Evolutionary conservation across 2,113 vertebrate species (phyloP), one percentile per base, ranked within the genome.

Genomic region (Brachyhypopomus gauderio): DNA sequence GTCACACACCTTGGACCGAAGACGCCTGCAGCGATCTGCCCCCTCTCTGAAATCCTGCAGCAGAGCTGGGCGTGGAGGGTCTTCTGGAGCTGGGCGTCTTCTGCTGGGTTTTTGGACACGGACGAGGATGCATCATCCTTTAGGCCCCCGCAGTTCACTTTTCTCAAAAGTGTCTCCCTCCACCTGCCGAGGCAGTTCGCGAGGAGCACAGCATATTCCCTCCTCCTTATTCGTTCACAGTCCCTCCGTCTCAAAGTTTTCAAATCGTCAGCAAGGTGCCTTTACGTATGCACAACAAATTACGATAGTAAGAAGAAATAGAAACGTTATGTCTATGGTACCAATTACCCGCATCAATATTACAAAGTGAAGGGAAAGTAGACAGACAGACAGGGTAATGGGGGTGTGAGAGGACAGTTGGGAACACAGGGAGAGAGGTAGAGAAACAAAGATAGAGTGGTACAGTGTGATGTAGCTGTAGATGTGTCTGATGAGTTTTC

Each of bases 321-420:
- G 91, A 94, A 95, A 94, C 91, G 87, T 93, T 93, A 92, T 92
- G 93, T 94, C 92, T 92, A 92, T 92, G 93, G 93, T 93, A 92
- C 91, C 92, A 92, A 91, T 93, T 94, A 96, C 95, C 96, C 95
- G 95, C 96, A 96, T 97, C 90, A 91, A 87, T 93, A 94, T 92
- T 85, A 91, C 88, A 92, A 90, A 89, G 87, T 83, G 88, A 81
- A 80, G 67, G 70, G 83, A 82, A 30, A 5, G 88, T 79, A 81
- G 12, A 88, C 82, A 90, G 85, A 85, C 81, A 78, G 84, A 82
- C 75, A 64, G 2, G 69, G 85, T 80, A 87, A 8, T 62, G 25
- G 27, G 87, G 85, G 83, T 83, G 89, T 86, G 83, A 1, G 89
- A 88, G 89, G 86, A 89, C 9, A 86, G 73, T 84, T 88, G 85